These are phyloP conservation scores for Donacobius atricapilla DNA, from an alignment of 2,113 vertebrate species.

Conservation along the genomic window DNA sequence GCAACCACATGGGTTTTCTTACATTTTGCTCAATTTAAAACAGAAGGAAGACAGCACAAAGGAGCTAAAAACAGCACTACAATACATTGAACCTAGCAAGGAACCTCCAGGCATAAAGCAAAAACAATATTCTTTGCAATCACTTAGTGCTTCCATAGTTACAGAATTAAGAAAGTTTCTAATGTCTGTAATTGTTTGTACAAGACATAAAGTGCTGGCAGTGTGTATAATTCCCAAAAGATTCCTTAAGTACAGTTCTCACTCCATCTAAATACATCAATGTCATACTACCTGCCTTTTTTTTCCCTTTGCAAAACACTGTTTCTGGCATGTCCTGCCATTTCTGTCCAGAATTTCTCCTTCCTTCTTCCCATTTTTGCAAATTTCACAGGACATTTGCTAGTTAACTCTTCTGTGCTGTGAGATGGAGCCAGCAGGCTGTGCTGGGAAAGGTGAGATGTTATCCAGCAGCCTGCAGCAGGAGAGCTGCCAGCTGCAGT, in stretches of 20 bases:
- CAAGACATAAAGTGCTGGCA: background rate
- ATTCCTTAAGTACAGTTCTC: background rate
- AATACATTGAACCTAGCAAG: background rate
- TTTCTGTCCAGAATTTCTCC: background rate
- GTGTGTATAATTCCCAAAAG: background rate
- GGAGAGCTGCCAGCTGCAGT: background rate
- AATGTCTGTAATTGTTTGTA: background rate
- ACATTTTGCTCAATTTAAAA: background rate
- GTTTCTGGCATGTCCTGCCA: background rate
- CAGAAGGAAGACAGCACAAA: background rate
- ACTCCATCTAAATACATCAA: background rate
- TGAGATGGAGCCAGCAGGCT: background rate
- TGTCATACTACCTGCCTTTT: background rate
- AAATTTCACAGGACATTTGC: background rate
- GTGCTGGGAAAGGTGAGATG: background rate
- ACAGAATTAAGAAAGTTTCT: background rate
- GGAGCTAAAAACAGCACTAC: background rate
- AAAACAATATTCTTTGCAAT: background rate
- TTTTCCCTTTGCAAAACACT: background rate
- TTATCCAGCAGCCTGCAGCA: background rate
- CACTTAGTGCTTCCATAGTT: background rate
- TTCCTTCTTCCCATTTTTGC: background rate
- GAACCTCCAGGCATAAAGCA: background rate
- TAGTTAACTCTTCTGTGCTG: background rate
- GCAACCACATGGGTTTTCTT: background rate